A percentile compares a stretch with the other conserved stretches of the same genome.
Conservation (phyloP, 1,140 invertebrate genomes). For the Dermatophagoides farinae region DNA sequence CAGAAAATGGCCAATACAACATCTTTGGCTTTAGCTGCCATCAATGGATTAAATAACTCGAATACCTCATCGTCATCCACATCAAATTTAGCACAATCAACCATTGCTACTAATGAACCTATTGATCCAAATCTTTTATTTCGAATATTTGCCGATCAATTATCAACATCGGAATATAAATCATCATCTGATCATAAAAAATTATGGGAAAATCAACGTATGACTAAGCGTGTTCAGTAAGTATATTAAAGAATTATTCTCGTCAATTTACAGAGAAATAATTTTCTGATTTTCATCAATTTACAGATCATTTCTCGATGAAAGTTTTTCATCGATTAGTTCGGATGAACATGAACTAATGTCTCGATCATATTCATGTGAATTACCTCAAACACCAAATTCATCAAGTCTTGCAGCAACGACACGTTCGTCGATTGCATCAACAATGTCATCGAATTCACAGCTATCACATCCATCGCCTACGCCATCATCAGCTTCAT, state of each 20-base stretch:
- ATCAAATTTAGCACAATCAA: neutral
- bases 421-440: neutral
- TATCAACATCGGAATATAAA: neutral
- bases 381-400: neutral
- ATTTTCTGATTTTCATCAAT: neutral
- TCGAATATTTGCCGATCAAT: neutral
- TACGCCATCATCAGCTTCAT: conserved; percentile 5
- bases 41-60: neutral
- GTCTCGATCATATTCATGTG: conserved; percentile 26
- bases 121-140: conserved; percentile 4
- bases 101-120: neutral
- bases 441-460: neutral
- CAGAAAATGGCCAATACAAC: conserved; percentile 6
- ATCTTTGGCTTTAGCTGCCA: neutral
- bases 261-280: neutral
- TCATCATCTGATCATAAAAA: neutral
- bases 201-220: conserved; percentile 11
- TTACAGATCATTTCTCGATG: conserved; percentile 4
- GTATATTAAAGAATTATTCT: neutral
- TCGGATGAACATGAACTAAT: conserved; percentile 76
- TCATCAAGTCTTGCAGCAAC: neutral
- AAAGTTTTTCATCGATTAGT: conserved; percentile 34
- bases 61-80: neutral
- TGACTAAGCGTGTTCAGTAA: conserved; percentile 11
- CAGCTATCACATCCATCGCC: neutral